Evolutionary conservation across 2,113 vertebrate genomes (phyloP).

Genomic region (Psophia crepitans): DNA sequence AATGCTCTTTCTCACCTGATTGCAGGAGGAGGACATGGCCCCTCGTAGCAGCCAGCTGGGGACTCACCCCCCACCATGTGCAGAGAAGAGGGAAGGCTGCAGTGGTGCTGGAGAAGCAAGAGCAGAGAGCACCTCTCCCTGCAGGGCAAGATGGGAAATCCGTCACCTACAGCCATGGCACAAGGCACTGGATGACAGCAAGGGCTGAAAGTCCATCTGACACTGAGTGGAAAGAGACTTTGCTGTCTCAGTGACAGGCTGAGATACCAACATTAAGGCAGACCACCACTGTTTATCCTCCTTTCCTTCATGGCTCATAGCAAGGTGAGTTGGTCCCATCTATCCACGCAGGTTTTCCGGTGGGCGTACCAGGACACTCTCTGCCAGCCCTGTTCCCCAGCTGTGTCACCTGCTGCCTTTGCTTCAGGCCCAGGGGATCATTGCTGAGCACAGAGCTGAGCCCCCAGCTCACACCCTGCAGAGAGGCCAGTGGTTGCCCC

Average conservation of each 20-base stretch:
- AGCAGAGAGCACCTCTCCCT: not conserved
- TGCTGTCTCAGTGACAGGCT: not conserved
- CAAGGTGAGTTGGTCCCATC: not conserved
- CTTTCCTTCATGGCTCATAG: not conserved
- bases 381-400: not conserved
- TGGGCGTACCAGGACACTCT: not conserved
- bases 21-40: not conserved
- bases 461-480: not conserved
- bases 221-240: not conserved
- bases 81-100: not conserved
- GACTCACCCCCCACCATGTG: rapidly evolving
- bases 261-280: not conserved
- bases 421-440: not conserved
- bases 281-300: not conserved
- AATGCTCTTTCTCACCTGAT: not conserved
- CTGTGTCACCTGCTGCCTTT: not conserved
- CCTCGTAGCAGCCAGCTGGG: not conserved
- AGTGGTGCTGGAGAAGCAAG: not conserved
- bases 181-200: not conserved
- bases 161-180: not conserved
- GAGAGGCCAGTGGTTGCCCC: not conserved
- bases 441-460: not conserved
- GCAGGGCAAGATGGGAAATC: not conserved
- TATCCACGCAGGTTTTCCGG: not conserved
- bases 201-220: not conserved